Conservation (phyloP, 2,888 invertebrate species). For the Vanessa cardui region DNA sequence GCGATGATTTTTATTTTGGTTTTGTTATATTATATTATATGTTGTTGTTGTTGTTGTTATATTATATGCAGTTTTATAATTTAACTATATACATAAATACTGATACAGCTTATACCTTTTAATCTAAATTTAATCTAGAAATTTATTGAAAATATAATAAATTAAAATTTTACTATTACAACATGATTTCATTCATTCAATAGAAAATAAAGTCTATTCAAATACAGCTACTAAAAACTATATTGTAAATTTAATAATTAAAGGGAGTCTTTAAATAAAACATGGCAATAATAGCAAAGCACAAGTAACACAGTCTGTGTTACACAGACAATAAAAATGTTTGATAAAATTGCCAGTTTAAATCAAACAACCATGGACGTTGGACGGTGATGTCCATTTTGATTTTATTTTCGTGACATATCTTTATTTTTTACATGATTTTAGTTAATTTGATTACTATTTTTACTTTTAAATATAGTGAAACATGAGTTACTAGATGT, state of each 20-base stretch:
- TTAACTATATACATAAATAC: too few relatives aligned
- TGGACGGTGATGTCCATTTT: constrained; percentile 54
- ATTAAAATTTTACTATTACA: too few relatives aligned
- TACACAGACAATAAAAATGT: neutral
- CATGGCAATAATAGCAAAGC: neutral
- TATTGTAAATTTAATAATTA: neutral
- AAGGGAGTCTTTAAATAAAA: neutral
- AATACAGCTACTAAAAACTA: too few relatives aligned
- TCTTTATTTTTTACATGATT: constrained; percentile 58
- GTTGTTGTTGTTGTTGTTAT: too few relatives aligned
- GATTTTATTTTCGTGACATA: constrained; percentile 60
- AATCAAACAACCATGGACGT: constrained; percentile 52
- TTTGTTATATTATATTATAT: too few relatives aligned
- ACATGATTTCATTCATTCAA: too few relatives aligned
- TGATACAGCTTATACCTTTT: too few relatives aligned
- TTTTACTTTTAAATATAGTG: constrained; percentile 30
- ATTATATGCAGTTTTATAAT: too few relatives aligned
- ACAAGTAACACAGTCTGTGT: neutral
- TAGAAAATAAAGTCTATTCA: too few relatives aligned
- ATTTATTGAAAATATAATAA: too few relatives aligned
- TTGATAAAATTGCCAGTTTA: constrained; percentile 19
- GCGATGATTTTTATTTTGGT: too few relatives aligned
- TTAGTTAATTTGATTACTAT: constrained; percentile 49
- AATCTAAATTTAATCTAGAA: too few relatives aligned
- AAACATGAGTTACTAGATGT: constrained; percentile 52